These are phyloP conservation scores for Eucidaris tribuloides DNA, from an alignment of 35 echinoderm and acorn worm species.

Conservation along the genomic window DNA sequence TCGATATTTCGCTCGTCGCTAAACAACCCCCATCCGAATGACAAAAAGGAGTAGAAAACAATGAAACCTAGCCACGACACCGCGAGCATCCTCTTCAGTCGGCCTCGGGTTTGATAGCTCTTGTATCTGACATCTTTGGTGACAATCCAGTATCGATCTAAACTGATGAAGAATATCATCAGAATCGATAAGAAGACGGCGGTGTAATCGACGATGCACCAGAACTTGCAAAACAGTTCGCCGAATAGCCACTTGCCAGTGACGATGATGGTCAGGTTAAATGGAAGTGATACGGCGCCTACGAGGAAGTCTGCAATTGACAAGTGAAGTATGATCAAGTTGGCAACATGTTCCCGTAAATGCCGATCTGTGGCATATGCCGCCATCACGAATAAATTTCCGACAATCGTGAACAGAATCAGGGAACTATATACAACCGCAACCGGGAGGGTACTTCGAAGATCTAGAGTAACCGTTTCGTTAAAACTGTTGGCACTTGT, in stretches of 20 bases:
- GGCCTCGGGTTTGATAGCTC: background rate
- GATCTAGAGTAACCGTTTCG: too few species aligned
- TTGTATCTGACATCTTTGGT: slow-evolving; percentile 22
- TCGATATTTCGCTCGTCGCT: background rate
- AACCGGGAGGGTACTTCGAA: too few species aligned
- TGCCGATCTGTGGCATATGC: slow-evolving; percentile 24
- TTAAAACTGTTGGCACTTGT: too few species aligned
- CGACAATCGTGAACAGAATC: slow-evolving; percentile 14
- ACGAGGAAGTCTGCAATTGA: slow-evolving; percentile 43
- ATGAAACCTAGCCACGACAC: background rate
- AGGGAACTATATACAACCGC: background rate
- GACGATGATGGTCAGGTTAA: background rate
- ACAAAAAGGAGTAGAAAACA: background rate
- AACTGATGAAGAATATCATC: slow-evolving; percentile 42
- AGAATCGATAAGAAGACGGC: background rate
- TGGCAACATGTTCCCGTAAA: slow-evolving; percentile 31
- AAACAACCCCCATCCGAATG: background rate
- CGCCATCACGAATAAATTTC: slow-evolving; percentile 34
- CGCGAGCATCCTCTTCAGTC: background rate
- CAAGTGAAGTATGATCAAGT: slow-evolving; percentile 50
- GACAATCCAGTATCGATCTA: slow-evolving; percentile 48
- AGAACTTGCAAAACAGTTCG: slow-evolving; percentile 41
- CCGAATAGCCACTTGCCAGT: slow-evolving; percentile 33
- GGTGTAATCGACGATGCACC: slow-evolving; percentile 33
- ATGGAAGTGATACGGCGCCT: slow-evolving; percentile 29